These are phyloP conservation scores for Ahaetulla prasina DNA, from an alignment of 2,113 vertebrate genomes.

Conservation along the genomic window DNA sequence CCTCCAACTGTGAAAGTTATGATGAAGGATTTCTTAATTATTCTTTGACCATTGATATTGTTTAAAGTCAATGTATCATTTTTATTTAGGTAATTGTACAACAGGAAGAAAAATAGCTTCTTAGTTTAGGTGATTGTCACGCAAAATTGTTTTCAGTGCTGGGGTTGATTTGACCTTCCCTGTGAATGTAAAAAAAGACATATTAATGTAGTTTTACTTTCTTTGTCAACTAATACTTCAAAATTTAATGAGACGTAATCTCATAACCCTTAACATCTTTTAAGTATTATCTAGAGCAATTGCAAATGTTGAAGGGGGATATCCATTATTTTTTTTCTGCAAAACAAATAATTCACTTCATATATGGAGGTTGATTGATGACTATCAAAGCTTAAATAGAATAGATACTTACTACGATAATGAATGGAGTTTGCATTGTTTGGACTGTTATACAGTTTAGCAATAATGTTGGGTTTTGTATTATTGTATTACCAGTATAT, in stretches of 20 bases:
- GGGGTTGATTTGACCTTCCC: slow-evolving; percentile 45
- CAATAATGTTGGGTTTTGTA: background rate
- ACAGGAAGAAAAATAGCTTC: slow-evolving; percentile 58
- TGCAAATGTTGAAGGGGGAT: background rate
- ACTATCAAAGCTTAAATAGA: slow-evolving; percentile 26
- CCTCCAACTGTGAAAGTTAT: slow-evolving; percentile 90
- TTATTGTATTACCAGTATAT: background rate
- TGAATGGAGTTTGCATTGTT: slow-evolving; percentile 39
- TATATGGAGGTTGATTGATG: slow-evolving; percentile 31
- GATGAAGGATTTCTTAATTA: slow-evolving; percentile 96
- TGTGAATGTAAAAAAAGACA: slow-evolving; percentile 34
- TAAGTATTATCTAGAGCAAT: slow-evolving; percentile 36
- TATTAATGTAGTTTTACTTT: background rate
- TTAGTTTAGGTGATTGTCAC: slow-evolving; percentile 54
- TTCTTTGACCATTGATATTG: slow-evolving; percentile 89
- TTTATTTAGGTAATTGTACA: slow-evolving; percentile 73
- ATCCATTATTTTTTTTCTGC: slow-evolving; percentile 22
- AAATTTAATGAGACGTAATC: slow-evolving; percentile 32
- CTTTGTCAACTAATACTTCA: slow-evolving; percentile 9
- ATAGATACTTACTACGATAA: slow-evolving; percentile 40
- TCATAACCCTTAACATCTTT: slow-evolving; percentile 40
- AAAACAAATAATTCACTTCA: slow-evolving; percentile 37
- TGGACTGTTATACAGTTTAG: slow-evolving; percentile 25
- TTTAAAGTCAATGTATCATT: slow-evolving; percentile 88
- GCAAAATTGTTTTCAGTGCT: slow-evolving; percentile 59